phyloP scores from a whole-genome alignment of 1,140 invertebrate genomes.

The Drosophila nigromelanica region DNA sequence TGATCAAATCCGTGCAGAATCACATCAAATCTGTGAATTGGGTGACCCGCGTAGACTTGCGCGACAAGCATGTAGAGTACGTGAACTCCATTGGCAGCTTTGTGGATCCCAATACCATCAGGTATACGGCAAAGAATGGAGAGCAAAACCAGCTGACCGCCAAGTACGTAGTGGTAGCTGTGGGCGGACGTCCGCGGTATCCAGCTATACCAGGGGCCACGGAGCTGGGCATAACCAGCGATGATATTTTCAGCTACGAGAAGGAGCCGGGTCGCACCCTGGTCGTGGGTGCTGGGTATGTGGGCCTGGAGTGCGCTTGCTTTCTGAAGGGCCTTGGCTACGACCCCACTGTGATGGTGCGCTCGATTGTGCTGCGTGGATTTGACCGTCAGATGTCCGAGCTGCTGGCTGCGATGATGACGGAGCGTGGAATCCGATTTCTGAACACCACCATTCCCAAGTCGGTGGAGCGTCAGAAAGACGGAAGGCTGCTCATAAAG shows the following conservation, averaged over 20 bases:
- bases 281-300: constrained; percentile 96
- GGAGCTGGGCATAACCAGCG: constrained; percentile 96
- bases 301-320: constrained; percentile 98
- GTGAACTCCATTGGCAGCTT: constrained; percentile 95
- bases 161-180: constrained; percentile 94
- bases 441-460: constrained; percentile 91
- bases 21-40: constrained; percentile 96
- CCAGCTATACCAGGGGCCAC: constrained; percentile 93
- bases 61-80: constrained; percentile 96
- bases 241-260: constrained; percentile 97
- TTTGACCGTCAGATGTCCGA: constrained; percentile 99
- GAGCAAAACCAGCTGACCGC: constrained; percentile 91
- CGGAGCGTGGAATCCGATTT: constrained; percentile 92
- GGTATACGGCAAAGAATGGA: constrained; percentile 90
- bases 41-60: constrained; percentile 93
- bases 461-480: constrained; percentile 88
- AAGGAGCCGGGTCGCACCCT: constrained; percentile 96
- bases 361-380: constrained; percentile 97
- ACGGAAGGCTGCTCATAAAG: constrained; percentile 89
- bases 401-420: constrained; percentile 93
- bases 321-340: constrained; percentile 95
- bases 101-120: constrained; percentile 90
- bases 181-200: constrained; percentile 94
- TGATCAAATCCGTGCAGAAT: constrained; percentile 91
- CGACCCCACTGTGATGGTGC: constrained; percentile 95